Base-by-base conservation (phyloP, 2,113 vertebrate genomes). In the Amphiprion percula region DNA sequence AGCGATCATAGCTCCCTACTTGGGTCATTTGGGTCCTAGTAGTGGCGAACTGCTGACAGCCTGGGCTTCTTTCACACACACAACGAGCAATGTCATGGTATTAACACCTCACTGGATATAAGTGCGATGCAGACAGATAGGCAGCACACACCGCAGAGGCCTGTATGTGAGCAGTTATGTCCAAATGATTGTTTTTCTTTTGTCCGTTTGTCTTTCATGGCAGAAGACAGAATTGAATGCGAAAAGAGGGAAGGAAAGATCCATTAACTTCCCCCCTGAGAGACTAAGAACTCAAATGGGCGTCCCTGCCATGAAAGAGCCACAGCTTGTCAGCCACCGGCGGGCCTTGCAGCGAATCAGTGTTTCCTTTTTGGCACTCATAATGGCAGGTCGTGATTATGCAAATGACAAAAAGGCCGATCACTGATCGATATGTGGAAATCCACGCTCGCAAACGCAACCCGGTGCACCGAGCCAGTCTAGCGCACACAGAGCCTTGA, bases 11-110 rank as follows among this genome's bases (percentile, higher is more conserved):
- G 56, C 68, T 90, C 79, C 79, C 50, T 53, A 53, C 78, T 77
- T 56, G 59, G 85, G 66, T 58, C 80, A 84, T 86, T 86, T 86
- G 70, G 62, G 73, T 82, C 65, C 75, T 83, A 49, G 59, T 55
- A 24, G 82, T 28, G 62, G 39, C 61, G 77, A 74, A 79, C 39
- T 68, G 74, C 61, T 83, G 84, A 88, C 86, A 88, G 79, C 53
- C 41, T n/a, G 14, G 28, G 55, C 76, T 69, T 59, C 23, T 41
- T 41, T 19, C 24, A 72, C 53, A 68, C 47, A 59, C 16, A 61
- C 55, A 55, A 16, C 49, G 28, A 78, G 16, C 52, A 0, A 63
- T 65, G 79, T 55, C 74, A 47, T 7, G 19, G 73, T 24, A 73
- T 86, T 68, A 85, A 76, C 85, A 74, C 66, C 28, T 77, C 79